Evolutionary conservation across 2,113 vertebrate species (phyloP).

Genomic region (Thamnaconus septentrionalis): DNA sequence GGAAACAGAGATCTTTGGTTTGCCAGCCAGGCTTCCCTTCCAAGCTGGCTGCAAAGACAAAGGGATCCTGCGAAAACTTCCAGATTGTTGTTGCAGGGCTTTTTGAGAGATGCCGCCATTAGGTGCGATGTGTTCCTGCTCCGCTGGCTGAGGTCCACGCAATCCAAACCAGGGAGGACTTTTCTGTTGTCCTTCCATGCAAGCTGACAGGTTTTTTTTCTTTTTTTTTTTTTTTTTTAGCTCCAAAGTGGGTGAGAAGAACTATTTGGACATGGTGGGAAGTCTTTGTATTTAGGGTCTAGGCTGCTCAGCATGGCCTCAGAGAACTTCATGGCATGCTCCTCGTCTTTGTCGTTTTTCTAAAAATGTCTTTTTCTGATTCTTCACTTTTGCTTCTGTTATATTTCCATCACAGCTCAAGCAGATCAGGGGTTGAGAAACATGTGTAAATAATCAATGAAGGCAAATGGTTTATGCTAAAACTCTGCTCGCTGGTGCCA

Average conservation of each 20-base stretch:
- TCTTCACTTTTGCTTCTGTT: background rate
- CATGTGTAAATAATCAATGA: too few relatives aligned
- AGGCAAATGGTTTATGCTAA: too few relatives aligned
- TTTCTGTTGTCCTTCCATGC: conserved; percentile 37
- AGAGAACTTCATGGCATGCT: conserved; percentile 43
- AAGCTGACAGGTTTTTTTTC: conserved; percentile 36
- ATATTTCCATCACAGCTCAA: background rate
- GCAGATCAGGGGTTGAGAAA: too few relatives aligned
- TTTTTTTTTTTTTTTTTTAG: background rate
- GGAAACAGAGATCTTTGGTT: conserved; percentile 67
- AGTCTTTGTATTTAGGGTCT: conserved; percentile 51
- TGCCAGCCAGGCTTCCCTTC: conserved; percentile 63
- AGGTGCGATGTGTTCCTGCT: conserved; percentile 38
- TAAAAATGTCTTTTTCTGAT: background rate
- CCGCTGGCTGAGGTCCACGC: conserved; percentile 9
- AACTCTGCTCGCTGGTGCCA: too few relatives aligned
- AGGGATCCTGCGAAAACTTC: conserved; percentile 50
- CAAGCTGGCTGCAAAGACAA: conserved; percentile 47
- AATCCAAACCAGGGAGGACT: conserved; percentile 24
- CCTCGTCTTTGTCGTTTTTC: conserved; percentile 29
- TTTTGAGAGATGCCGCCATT: conserved; percentile 32
- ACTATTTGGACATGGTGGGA: conserved; percentile 47
- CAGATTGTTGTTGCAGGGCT: conserved; percentile 21
- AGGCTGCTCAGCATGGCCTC: conserved; percentile 47
- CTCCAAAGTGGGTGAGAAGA: conserved; percentile 36